Percentiles rank a stretch among this genome's conserved stretches.
Conservation (phyloP, 1,140 invertebrate genomes). For the Pseudachorutes palmiensis region DNA sequence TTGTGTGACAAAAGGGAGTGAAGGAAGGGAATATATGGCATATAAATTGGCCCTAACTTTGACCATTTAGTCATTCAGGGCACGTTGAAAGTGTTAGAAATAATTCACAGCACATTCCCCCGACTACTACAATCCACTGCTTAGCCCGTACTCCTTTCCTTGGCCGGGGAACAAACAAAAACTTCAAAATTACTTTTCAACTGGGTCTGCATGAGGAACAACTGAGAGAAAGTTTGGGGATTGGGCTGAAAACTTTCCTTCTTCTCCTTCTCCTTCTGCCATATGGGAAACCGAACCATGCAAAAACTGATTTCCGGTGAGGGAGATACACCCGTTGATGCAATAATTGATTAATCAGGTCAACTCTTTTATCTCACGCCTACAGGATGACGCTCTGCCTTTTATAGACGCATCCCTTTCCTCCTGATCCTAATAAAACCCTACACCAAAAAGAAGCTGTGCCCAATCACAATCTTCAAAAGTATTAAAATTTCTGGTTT, state of each 20-base stretch:
- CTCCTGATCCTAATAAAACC: too few relatives aligned
- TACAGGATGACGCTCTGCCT: neutral
- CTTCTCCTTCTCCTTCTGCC: neutral
- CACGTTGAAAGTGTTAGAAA: slow-evolving; percentile 1
- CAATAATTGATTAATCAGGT: neutral
- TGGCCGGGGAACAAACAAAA: too few relatives aligned
- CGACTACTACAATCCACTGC: neutral
- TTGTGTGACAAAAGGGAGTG: too few relatives aligned
- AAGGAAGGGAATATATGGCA: too few relatives aligned
- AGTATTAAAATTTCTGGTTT: too few relatives aligned
- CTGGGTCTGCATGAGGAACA: neutral
- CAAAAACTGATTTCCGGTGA: neutral
- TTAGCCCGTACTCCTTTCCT: too few relatives aligned
- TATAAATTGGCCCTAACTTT: slow-evolving; percentile 9
- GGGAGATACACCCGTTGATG: neutral
- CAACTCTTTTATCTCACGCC: neutral
- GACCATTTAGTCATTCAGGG: slow-evolving; percentile 1
- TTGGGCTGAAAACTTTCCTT: neutral
- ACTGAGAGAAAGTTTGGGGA: neutral
- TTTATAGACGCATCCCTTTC: neutral
- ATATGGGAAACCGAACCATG: neutral
- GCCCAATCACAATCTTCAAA: too few relatives aligned
- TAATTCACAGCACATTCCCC: slow-evolving; percentile 3
- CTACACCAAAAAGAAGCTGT: too few relatives aligned
- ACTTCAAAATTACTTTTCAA: slow-evolving; percentile 6